Conservation (phyloP, 2,888 invertebrate genomes). For the Cistogaster globosa region DNA sequence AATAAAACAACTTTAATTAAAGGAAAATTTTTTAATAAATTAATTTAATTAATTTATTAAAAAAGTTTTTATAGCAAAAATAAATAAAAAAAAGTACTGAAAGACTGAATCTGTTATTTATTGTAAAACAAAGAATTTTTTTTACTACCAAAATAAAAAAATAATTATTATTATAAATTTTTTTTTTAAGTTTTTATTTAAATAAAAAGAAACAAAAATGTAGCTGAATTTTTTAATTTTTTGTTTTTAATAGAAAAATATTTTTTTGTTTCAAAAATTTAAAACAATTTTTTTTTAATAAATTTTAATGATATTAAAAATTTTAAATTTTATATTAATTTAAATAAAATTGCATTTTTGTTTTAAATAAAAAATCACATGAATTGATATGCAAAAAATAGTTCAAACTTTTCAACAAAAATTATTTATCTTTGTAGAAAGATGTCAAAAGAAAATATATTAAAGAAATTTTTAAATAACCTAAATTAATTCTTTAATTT, state of each 20-base stretch:
- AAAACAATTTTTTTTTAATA: not conserved
- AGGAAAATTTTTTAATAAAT: constrained; percentile 74
- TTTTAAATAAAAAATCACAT: constrained; percentile 58
- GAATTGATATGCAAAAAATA: constrained; percentile 69
- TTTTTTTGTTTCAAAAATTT: constrained; percentile 24
- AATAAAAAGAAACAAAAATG: constrained; percentile 27
- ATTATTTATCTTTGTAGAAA: constrained; percentile 47
- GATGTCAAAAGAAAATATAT: constrained; percentile 48
- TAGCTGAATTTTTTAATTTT: constrained; percentile 53
- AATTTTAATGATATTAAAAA: constrained; percentile 55
- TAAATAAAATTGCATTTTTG: constrained; percentile 67
- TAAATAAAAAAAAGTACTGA: constrained; percentile 64
- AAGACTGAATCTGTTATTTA: constrained; percentile 81
- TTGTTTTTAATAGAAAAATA: constrained; percentile 47
- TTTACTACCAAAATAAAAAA: constrained; percentile 20
- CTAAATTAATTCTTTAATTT: constrained; percentile 80
- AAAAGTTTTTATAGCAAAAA: constrained; percentile 70
- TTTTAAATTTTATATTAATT: constrained; percentile 23
- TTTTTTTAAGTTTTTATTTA: constrained; percentile 5
- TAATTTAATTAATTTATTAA: constrained; percentile 81
- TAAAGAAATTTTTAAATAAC: constrained; percentile 74
- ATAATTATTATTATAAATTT: constrained; percentile 25
- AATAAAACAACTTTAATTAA: constrained; percentile 36
- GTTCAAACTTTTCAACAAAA: constrained; percentile 69
- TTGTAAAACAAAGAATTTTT: constrained; percentile 70